Evolutionary conservation across 1,140 invertebrate species (phyloP), one percentile per base, ranked within the genome.

Genomic region (Drosophila ambigua): DNA sequence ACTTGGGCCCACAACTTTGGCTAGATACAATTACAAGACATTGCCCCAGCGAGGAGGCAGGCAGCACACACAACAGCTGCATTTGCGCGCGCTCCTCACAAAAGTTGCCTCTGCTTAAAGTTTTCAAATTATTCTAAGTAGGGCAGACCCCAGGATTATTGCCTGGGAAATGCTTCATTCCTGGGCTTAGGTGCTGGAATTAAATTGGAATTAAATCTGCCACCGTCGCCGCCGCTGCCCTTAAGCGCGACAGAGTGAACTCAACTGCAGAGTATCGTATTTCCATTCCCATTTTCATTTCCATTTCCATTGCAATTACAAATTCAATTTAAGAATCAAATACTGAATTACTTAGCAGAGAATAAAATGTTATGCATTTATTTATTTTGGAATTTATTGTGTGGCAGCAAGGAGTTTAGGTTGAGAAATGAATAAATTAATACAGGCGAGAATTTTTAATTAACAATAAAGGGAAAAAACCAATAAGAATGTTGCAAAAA

Each of bases 51-150:
- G 11, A 11, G 35, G 35, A 13, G 31, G 8, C 31, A 35, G 35
- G 35, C 9, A 23, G 23, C 28, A 31, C 65, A 54, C 68, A 61
- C 54, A 69, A 62, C 82, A 87, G 82, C 83, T 82, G 82, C 82
- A 87, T 58, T 74, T 50, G 48, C 57, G 44, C 46, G 44, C 9
- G 54, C 45, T 43, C 39, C 16, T 48, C 31, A 5, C 55, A 71
- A 66, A 80, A 78, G 74, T 71, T 85, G 65, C 1, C 35, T 39
- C 58, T 72, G 78, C 82, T 87, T 82, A 87, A 87, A 87, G 83
- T 87, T 87, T 87, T 87, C 82, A 87, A 87, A 87, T 87, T 87
- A 87, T 87, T 88, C 75, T 78, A 82, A 87, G 82, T 87, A 87
- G 82, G 75, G 65, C 82, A 85, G 73, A 74, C 57, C 72, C 35